These are phyloP conservation scores for Peromyscus maniculatus DNA, from an alignment of 2,113 vertebrate genomes.

Conservation along the genomic window DNA sequence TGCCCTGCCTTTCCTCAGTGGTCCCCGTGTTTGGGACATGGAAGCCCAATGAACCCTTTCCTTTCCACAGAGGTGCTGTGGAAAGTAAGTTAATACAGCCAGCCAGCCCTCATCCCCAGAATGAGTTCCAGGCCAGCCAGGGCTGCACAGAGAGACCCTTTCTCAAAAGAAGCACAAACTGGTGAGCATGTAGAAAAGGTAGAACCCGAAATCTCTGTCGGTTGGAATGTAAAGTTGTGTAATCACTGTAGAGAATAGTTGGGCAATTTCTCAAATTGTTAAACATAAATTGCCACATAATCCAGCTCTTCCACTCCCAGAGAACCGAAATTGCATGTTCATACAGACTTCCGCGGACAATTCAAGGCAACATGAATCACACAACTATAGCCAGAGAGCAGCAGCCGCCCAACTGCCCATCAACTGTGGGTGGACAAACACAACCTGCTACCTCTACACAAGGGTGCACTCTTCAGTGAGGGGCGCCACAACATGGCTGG, in stretches of 20 bases:
- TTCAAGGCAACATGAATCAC: background rate
- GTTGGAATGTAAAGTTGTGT: background rate
- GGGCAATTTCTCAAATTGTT: slow-evolving; percentile 32
- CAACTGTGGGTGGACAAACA: background rate
- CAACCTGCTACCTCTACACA: too few species aligned
- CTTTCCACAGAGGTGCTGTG: background rate
- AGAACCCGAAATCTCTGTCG: background rate
- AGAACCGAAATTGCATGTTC: slow-evolving; percentile 18
- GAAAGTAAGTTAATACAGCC: background rate
- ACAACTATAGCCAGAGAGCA: background rate
- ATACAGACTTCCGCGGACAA: background rate
- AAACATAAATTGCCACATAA: slow-evolving; percentile 12
- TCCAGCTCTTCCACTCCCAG: background rate
- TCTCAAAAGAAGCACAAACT: background rate
- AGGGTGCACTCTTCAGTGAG: background rate
- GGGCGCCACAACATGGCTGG: background rate
- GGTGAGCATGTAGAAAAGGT: background rate
- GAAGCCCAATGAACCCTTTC: background rate
- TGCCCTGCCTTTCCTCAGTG: background rate
- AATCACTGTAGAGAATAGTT: background rate
- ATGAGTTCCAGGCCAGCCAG: background rate
- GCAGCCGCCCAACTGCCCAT: background rate
- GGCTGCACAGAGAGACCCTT: background rate
- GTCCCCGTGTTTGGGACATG: background rate
- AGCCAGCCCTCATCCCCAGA: background rate